Evolutionary conservation across 2,888 invertebrate genomes (phyloP).

Genomic region (Drosophila gaucha): DNA sequence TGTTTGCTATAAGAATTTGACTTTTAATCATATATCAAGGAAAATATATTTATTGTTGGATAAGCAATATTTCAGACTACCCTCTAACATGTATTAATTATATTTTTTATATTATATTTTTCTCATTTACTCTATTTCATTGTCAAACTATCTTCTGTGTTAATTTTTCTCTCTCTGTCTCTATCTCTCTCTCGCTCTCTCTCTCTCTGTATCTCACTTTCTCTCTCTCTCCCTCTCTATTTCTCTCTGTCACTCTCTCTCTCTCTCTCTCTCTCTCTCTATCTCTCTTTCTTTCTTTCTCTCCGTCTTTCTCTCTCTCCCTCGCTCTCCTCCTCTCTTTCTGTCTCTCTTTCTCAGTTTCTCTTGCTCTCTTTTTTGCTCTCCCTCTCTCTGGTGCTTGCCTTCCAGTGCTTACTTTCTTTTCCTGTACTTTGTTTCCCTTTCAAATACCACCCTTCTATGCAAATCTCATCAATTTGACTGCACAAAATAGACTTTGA

Average conservation of each 20-base stretch:
- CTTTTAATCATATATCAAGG: too few species aligned
- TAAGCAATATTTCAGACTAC: too few species aligned
- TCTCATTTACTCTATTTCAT: too few species aligned
- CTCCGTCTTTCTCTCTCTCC: not conserved
- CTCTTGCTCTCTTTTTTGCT: not conserved
- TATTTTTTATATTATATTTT: not conserved
- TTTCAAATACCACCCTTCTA: not conserved
- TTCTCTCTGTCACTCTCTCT: not conserved
- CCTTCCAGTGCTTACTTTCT: not conserved
- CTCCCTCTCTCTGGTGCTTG: not conserved
- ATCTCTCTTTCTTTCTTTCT: not conserved
- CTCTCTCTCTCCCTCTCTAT: not conserved
- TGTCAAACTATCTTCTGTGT: too few species aligned
- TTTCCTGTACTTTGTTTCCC: not conserved
- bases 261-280: not conserved
- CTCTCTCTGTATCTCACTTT: not conserved
- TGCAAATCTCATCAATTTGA: not conserved
- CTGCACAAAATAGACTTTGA: not conserved
- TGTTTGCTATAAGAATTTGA: too few species aligned
- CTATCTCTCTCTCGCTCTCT: not conserved
- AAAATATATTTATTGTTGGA: too few species aligned
- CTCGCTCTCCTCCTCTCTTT: too few species aligned
- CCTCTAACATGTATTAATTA: too few species aligned
- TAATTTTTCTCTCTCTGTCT: not conserved
- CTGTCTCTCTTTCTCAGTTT: not conserved